phyloP scores from a whole-genome alignment of 2,113 vertebrate genomes.

The Calyptomena viridis region DNA sequence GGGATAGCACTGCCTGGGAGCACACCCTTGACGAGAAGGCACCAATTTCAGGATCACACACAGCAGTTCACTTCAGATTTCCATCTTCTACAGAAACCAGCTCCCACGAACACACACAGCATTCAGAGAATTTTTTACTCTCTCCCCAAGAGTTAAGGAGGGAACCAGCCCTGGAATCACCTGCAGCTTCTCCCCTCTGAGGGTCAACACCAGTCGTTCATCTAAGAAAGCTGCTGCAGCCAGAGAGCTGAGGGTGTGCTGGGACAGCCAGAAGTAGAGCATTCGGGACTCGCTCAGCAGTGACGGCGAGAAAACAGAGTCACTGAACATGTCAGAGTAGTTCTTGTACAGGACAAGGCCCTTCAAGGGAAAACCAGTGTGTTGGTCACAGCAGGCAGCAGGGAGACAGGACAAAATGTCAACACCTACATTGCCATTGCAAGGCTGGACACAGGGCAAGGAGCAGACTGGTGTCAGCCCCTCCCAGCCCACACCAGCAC shows the following conservation, averaged over 20 bases:
- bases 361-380: conserved; percentile 28
- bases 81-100: background rate
- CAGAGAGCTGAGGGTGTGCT: conserved; percentile 77
- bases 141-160: background rate
- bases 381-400: background rate
- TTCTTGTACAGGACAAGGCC: conserved; percentile 77
- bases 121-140: background rate
- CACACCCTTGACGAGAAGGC: background rate
- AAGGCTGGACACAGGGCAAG: background rate
- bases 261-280: conserved; percentile 87
- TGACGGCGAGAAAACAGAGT: conserved; percentile 72
- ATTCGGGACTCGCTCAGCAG: conserved; percentile 79
- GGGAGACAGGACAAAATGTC: background rate
- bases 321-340: conserved; percentile 19
- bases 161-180: conserved; percentile 51
- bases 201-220: conserved; percentile 64
- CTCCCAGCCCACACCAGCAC: background rate
- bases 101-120: background rate
- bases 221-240: conserved; percentile 77
- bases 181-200: conserved; percentile 74
- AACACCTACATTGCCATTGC: background rate
- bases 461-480: background rate
- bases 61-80: background rate
- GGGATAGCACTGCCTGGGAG: background rate
- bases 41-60: background rate